These are phyloP conservation scores for Caenorhabditis sulstoni DNA, from an alignment of 2,888 invertebrate genomes.

Conservation along the genomic window DNA sequence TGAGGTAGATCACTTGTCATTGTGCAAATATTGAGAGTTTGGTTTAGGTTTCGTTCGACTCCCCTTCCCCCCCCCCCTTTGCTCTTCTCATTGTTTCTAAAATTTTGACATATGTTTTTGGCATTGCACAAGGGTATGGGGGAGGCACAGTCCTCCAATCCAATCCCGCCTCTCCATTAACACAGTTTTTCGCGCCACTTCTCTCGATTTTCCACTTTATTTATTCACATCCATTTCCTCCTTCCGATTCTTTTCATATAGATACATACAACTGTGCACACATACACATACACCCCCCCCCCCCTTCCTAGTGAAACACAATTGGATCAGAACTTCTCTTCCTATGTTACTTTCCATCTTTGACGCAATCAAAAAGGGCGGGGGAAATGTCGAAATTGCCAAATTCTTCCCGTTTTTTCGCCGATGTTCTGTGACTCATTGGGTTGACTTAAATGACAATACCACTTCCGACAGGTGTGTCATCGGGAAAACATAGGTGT, in stretches of 20 bases:
- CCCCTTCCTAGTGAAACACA: neutral
- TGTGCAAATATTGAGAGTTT: constrained; percentile 39
- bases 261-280: constrained; percentile 59
- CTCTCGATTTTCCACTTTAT: neutral
- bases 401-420: too few relatives aligned
- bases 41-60: too few relatives aligned
- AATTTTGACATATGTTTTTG: constrained; percentile 23
- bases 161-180: neutral
- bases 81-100: constrained; percentile 9
- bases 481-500: too few relatives aligned
- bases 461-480: too few relatives aligned
- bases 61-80: neutral
- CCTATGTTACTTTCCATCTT: too few relatives aligned
- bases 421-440: too few relatives aligned
- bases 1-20: constrained; percentile 29
- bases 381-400: too few relatives aligned
- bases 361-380: too few relatives aligned
- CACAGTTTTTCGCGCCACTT: neutral
- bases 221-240: constrained; percentile 5
- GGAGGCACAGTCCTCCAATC: too few relatives aligned
- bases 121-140: too few relatives aligned
- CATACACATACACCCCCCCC: constrained; percentile 15
- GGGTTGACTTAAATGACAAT: too few relatives aligned
- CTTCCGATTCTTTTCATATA: constrained; percentile 24
- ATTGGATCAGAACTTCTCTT: neutral